A percentile compares a stretch with the other conserved stretches of the same genome.
phyloP scores from a whole-genome alignment of 23 tunicate genomes.

The Styela clava region DNA sequence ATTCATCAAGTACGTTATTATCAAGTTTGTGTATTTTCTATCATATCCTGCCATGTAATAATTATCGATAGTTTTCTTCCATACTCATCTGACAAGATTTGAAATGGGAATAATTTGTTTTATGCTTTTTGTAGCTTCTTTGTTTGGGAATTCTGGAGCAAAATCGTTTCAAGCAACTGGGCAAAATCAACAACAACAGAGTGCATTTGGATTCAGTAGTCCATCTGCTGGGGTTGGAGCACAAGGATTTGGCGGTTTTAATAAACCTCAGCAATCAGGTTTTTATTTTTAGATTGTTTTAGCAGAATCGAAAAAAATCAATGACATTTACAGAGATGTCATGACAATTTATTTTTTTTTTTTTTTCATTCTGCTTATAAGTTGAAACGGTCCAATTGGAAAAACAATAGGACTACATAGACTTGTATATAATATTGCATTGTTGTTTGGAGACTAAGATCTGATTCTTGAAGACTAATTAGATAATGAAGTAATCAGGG shows the following conservation, averaged over 20 bases:
- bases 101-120: too few relatives aligned
- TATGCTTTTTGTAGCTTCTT: background rate
- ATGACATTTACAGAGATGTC: too few relatives aligned
- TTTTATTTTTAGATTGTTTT: background rate
- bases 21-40: background rate
- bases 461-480: too few relatives aligned
- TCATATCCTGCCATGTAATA: background rate
- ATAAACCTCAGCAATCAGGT: slow-evolving; percentile 1
- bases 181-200: background rate
- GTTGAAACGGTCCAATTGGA: too few relatives aligned
- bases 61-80: too few relatives aligned
- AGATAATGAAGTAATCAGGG: too few relatives aligned
- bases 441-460: too few relatives aligned
- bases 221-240: slow-evolving; percentile 3
- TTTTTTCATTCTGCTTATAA: too few relatives aligned
- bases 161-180: background rate
- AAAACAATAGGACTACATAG: too few relatives aligned
- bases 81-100: too few relatives aligned
- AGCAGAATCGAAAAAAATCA: background rate
- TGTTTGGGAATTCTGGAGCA: slow-evolving; percentile 15
- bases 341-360: too few relatives aligned
- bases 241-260: slow-evolving; percentile 7
- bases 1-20: background rate
- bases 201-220: background rate
- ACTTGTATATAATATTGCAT: too few relatives aligned